Conservation (phyloP, 2,797 vertebrate genomes). For the Pseudochirops cupreus region DNA sequence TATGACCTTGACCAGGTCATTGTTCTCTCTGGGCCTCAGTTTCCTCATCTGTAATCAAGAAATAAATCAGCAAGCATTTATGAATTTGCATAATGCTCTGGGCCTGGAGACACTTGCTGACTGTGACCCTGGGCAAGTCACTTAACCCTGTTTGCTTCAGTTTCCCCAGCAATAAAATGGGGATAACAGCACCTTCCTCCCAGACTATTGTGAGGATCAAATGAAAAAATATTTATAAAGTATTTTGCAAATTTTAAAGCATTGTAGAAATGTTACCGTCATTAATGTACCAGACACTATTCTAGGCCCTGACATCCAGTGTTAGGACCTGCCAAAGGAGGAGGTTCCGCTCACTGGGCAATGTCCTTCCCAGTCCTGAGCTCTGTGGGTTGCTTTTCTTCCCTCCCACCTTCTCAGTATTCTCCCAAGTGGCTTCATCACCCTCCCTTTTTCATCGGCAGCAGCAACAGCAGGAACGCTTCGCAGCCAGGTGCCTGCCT, state of each 20-base stretch:
- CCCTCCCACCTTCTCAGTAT: neutral
- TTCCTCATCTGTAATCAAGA: neutral
- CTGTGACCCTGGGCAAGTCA: neutral
- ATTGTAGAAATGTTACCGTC: neutral
- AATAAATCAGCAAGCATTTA: neutral
- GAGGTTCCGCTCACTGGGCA: neutral
- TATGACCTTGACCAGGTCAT: neutral
- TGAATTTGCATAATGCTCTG: neutral
- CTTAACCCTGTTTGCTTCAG: neutral
- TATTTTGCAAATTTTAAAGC: neutral
- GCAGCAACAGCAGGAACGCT: neutral
- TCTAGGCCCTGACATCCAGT: neutral
- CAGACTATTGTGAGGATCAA: neutral
- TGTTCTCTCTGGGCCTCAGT: neutral
- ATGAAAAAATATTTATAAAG: neutral
- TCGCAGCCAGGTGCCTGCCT: neutral
- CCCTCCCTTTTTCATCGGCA: neutral
- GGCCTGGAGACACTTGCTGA: neutral
- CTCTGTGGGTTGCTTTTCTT: neutral
- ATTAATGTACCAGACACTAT: neutral
- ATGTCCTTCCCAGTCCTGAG: neutral
- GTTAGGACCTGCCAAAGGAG: neutral
- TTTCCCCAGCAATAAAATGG: too few relatives aligned
- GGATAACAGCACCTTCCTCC: neutral
- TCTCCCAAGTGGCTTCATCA: neutral